These are phyloP conservation scores for Teleiodes luculella DNA, from an alignment of 2,888 invertebrate genomes.

Conservation along the genomic window DNA sequence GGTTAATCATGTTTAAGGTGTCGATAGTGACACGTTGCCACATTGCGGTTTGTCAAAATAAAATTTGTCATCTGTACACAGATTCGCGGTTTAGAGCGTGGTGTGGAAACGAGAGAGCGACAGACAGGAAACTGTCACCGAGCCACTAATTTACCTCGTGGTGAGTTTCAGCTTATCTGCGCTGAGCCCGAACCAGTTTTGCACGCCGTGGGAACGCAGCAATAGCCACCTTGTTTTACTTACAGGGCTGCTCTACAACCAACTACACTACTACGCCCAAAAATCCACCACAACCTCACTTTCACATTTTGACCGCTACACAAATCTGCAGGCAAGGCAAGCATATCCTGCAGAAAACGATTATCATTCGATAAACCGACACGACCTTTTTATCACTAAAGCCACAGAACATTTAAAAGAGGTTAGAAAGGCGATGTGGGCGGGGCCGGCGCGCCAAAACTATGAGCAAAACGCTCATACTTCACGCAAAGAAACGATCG, in stretches of 20 bases:
- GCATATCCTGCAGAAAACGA: not conserved
- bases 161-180: conserved; percentile 71
- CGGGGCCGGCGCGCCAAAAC: no score
- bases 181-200: conserved; percentile 60
- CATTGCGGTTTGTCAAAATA: conserved; percentile 10
- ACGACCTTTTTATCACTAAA: not conserved
- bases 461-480: no score
- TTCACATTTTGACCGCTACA: conserved; percentile 24
- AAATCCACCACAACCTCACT: conserved; percentile 19
- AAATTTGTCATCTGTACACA: conserved; percentile 18
- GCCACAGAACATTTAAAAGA: no score
- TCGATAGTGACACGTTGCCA: not conserved
- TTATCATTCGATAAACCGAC: not conserved
- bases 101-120: conserved; percentile 44
- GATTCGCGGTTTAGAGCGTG: conserved; percentile 29
- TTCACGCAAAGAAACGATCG: no score
- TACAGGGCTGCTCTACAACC: conserved; percentile 52
- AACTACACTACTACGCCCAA: conserved; percentile 9
- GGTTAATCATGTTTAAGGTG: no score
- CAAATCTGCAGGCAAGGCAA: conserved; percentile 4
- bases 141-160: conserved; percentile 69
- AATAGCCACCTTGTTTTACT: conserved; percentile 65
- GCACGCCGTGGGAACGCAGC: conserved; percentile 73
- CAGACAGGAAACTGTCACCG: conserved; percentile 72
- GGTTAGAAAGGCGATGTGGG: no score